These are phyloP conservation scores for Eueides isabella DNA, from an alignment of 1,140 invertebrate species.

Conservation along the genomic window DNA sequence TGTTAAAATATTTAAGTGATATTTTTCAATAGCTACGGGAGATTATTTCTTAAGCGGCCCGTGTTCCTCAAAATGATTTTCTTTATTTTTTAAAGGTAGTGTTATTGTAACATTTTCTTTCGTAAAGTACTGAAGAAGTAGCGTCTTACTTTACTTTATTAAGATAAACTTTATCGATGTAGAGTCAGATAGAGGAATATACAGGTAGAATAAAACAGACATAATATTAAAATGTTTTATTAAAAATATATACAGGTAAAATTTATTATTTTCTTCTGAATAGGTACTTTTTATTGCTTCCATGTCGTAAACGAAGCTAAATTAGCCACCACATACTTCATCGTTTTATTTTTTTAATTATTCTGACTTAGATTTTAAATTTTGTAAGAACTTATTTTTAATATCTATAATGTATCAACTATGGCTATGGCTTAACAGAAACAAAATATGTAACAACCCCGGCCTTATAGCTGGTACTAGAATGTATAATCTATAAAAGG, in stretches of 20 bases:
- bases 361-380: not conserved
- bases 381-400: not conserved
- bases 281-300: slow-evolving; percentile 55
- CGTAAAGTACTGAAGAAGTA: too few relatives aligned
- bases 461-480: slow-evolving; percentile 12
- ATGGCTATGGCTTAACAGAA: slow-evolving; percentile 17
- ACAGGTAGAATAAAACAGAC: slow-evolving; percentile 44
- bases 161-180: too few relatives aligned
- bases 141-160: too few relatives aligned
- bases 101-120: too few relatives aligned
- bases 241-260: slow-evolving; percentile 73
- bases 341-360: not conserved
- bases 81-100: too few relatives aligned
- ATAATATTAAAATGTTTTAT: slow-evolving; percentile 58
- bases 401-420: not conserved
- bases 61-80: too few relatives aligned
- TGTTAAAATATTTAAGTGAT: too few relatives aligned
- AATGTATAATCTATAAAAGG: slow-evolving; percentile 42
- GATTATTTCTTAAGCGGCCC: too few relatives aligned
- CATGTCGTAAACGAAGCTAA: slow-evolving; percentile 36
- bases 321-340: not conserved
- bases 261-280: slow-evolving; percentile 38
- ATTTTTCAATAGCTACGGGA: too few relatives aligned
- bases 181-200: too few relatives aligned
- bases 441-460: slow-evolving; percentile 36